Evolutionary conservation across 37 sponge, comb jelly and placozoan genomes (phyloP), one percentile per base, ranked within the genome.

Genomic region (Trichoplax adhaerens): DNA sequence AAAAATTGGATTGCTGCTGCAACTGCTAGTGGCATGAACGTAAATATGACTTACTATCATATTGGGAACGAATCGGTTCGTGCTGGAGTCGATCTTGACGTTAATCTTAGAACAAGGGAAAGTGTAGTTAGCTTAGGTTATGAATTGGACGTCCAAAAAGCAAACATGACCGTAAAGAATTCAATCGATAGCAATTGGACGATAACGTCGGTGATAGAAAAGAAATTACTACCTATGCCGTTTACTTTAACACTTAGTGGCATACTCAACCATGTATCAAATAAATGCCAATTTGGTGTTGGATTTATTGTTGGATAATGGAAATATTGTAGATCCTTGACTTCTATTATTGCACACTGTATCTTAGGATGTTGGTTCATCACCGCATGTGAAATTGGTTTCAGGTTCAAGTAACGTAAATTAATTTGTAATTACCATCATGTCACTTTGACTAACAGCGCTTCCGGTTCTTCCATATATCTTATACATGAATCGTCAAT

Each of bases 181-280:
- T 65, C 72, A 48, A 59, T 96, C 0, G 78, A 83, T 79, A 82
- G 82, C 3, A 79, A 79, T 46, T 91, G 98, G 72, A 74, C 70
- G 2, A 85, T 96, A 4, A 65, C 79, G 12, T 79, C 84, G 0
- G 65, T 77, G 0, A 54, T 91, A 53, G 98, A 96, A 77, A 91
- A 91, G 82, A 63, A 85, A 51, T 72, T 96, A 50, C 83, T 85
- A 56, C 93, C 98, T 0, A 65, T 91, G 6, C 98, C 98, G 46
- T 95, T 78, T 55, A 58, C 82, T 0, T 66, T 96, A 48, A 68
- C 79, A 53, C 76, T 91, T 4, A 77, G 82, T 57, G 93, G 85
- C 54, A 77, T 83, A 57, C 56, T 91, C 46, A 88, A 88, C 69
- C 98, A 96, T 62, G 76, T 72, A 70, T 88, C 77, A 56, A 84